A percentile compares a stretch with the other conserved stretches of the same genome.
Conservation (phyloP, 2,888 invertebrate genomes). For the Zaprionus obscuricornis region DNA sequence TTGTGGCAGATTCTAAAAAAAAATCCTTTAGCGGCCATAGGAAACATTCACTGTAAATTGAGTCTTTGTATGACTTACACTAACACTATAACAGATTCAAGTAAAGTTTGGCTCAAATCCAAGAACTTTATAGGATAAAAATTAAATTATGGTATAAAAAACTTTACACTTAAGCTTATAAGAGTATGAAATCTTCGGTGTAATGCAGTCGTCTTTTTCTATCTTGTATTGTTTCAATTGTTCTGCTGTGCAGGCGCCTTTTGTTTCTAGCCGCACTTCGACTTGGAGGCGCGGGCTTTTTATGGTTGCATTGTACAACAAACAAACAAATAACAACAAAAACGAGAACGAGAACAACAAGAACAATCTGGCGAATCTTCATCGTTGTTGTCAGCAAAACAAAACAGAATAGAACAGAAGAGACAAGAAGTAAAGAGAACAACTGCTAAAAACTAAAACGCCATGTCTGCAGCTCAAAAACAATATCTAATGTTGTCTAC, state of each 20-base stretch:
- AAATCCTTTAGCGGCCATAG: no score
- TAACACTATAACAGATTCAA: no score
- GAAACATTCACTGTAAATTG: no score
- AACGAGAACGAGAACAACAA: constrained; percentile 28
- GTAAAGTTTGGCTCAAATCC: no score
- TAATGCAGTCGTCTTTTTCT: no score
- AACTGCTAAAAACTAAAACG: constrained; percentile 66
- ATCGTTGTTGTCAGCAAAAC: constrained; percentile 42
- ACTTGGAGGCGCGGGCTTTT: constrained; percentile 61
- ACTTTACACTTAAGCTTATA: no score
- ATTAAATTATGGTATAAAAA: no score
- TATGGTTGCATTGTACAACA: constrained; percentile 63
- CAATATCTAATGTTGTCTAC: constrained; percentile 75
- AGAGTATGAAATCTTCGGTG: no score
- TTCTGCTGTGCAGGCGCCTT: constrained; percentile 55
- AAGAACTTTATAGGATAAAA: no score
- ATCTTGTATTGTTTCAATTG: constrained; percentile 78
- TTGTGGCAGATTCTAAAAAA: no score
- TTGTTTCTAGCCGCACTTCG: constrained; percentile 57
- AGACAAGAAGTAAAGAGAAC: constrained; percentile 12
- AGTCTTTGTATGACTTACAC: no score
- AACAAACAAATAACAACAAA: constrained; percentile 33
- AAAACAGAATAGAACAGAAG: constrained; percentile 21
- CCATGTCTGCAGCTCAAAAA: constrained; percentile 75
- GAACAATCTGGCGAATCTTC: constrained; percentile 27